Conservation (phyloP, 2,888 invertebrate genomes). For the Lingula anatina region DNA sequence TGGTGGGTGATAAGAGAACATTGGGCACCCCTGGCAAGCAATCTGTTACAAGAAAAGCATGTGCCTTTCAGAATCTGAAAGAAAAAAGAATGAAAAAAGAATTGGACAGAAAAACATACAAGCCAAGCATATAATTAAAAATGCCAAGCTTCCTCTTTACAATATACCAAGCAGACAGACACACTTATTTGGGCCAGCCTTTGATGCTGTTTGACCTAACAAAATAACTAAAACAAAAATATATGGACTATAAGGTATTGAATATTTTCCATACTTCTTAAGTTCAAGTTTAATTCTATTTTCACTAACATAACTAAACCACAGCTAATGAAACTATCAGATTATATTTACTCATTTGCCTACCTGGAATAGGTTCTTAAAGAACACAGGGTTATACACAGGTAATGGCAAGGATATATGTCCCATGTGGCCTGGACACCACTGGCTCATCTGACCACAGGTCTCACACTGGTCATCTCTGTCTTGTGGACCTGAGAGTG, state of each 20-base stretch:
- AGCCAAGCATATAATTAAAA: background rate
- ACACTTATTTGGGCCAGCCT: too few relatives aligned
- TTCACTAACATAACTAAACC: too few relatives aligned
- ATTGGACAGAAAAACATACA: background rate
- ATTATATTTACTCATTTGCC: too few relatives aligned
- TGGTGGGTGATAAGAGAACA: conserved; percentile 64
- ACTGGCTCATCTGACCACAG: conserved; percentile 64
- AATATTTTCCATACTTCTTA: too few relatives aligned
- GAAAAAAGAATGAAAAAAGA: conserved; percentile 2
- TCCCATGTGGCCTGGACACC: conserved; percentile 90
- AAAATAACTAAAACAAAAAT: too few relatives aligned
- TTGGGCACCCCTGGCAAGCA: conserved; percentile 18
- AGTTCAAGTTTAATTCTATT: too few relatives aligned
- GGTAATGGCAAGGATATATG: conserved; percentile 86
- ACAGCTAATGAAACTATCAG: too few relatives aligned
- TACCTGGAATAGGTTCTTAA: conserved; percentile 66
- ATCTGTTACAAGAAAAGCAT: conserved; percentile 54
- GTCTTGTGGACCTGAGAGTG: conserved; percentile 55
- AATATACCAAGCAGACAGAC: too few relatives aligned
- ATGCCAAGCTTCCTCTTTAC: background rate
- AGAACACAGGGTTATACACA: conserved; percentile 86
- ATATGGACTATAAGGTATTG: too few relatives aligned
- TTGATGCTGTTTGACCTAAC: too few relatives aligned
- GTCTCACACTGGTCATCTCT: conserved; percentile 70
- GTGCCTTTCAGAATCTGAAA: conserved; percentile 52